These are phyloP conservation scores for Habropoda laboriosa DNA, from an alignment of 1,140 invertebrate species.

Conservation along the genomic window DNA sequence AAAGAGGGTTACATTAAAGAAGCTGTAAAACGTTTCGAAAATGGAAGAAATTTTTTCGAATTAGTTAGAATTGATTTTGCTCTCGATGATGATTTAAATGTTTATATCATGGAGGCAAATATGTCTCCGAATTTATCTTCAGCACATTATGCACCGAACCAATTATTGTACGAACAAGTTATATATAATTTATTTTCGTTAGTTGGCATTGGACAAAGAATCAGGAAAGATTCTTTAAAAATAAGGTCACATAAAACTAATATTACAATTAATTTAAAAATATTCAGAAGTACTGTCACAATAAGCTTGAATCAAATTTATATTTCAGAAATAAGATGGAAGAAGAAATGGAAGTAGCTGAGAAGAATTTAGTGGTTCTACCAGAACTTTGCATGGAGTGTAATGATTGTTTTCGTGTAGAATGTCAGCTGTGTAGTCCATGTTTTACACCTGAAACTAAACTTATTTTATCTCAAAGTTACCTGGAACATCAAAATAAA, in stretches of 20 bases:
- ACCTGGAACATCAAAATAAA: conserved; percentile 90
- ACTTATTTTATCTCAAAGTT: conserved; percentile 85
- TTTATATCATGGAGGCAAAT: conserved; percentile 97
- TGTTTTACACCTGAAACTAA: conserved; percentile 87
- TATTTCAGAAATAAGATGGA: conserved; percentile 78
- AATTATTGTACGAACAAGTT: conserved; percentile 95
- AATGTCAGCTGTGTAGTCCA: conserved; percentile 90
- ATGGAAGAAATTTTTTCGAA: conserved; percentile 93
- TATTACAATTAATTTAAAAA: conserved; percentile 5
- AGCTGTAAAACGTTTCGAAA: conserved; percentile 76
- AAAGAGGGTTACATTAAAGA: conserved; percentile 89
- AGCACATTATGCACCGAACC: conserved; percentile 94
- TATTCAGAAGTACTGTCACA: neutral
- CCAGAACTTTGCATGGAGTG: conserved; percentile 88
- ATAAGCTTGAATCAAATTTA: conserved; percentile 19
- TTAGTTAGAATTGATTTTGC: conserved; percentile 97
- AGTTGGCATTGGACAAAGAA: conserved; percentile 87
- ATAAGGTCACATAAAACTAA: conserved; percentile 71
- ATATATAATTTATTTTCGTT: conserved; percentile 92
- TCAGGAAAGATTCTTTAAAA: conserved; percentile 74
- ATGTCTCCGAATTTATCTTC: conserved; percentile 99
- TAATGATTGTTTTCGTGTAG: conserved; percentile 84
- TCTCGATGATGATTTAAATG: conserved; percentile 93
- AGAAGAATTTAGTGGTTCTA: conserved; percentile 91
- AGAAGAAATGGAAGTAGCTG: conserved; percentile 87